Evolutionary conservation across 2,113 vertebrate genomes (phyloP).

Genomic region (Turnix velox): DNA sequence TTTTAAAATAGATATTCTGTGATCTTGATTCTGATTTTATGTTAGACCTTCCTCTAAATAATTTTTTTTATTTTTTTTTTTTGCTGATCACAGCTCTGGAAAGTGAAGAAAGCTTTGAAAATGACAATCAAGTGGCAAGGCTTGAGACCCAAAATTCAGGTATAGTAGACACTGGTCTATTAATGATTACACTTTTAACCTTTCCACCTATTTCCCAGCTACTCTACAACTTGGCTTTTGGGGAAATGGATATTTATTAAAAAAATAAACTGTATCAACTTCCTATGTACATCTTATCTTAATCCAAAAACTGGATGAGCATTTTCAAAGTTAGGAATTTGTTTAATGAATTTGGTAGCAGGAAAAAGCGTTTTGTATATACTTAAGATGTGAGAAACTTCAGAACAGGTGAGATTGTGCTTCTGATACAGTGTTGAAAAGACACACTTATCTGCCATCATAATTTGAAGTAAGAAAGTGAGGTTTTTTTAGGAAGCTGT

Average conservation of each 20-base stretch:
- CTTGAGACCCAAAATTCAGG: slow-evolving; percentile 81
- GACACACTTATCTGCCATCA: background rate
- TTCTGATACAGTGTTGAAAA: background rate
- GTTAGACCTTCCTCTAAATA: background rate
- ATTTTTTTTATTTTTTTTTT: background rate
- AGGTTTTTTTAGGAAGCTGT: background rate
- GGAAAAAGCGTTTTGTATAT: background rate
- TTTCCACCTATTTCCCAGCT: background rate
- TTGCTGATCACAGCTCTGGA: slow-evolving; percentile 83
- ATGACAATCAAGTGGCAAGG: slow-evolving; percentile 87
- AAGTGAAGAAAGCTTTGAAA: slow-evolving; percentile 94
- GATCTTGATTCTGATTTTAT: background rate
- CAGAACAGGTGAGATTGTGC: background rate
- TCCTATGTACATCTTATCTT: background rate
- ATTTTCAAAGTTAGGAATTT: background rate
- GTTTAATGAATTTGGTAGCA: background rate
- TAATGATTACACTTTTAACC: background rate
- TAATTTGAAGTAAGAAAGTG: background rate
- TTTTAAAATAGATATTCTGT: background rate
- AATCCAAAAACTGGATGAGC: background rate
- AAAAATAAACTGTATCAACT: background rate
- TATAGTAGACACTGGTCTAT: slow-evolving; percentile 28
- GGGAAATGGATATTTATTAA: background rate
- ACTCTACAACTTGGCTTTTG: background rate
- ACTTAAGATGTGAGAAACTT: background rate